Base-by-base conservation (phyloP, 1,140 invertebrate genomes). In the Cephus cinctus region DNA sequence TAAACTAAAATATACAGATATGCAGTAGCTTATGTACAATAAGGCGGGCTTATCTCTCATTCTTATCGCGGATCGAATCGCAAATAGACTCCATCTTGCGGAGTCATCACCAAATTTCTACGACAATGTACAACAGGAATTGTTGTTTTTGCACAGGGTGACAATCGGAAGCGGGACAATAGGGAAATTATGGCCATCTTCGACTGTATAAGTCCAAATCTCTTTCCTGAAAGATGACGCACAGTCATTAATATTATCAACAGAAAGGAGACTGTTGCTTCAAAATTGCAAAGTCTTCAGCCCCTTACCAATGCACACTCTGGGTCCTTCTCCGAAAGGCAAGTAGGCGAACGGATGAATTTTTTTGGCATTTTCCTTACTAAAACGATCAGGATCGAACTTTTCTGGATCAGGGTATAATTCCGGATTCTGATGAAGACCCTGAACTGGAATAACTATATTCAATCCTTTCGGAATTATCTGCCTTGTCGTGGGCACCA, bases 351-450 rank as follows among this genome's bases (percentile, higher is more conserved):
- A 78, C 0, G 72, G 72, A 32, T 67, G 54, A 34, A 69, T 59
- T 11, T 65, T 61, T 2, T 52, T 56, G 50, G 69, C 73, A 31
- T 74, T 63, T 49, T 78, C 67, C 4, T 60, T 47, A 30, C 71
- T 54, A 57, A 86, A 86, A 38, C 83, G 61, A 21, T 83, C 78
- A 0, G 84, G 84, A 59, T 85, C 73, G 58, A 84, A 87, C 23
- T 61, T 63, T 8, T 81, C 73, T 4, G 84, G 83, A 45, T 85
- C 71, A n/a, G 80, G 75, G 52, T 72, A 86, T 42, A 71, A 66
- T 22, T 78, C 54, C 4, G 71, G 60, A 57, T 84, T 72, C 1
- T 41, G 38, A 9, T 73, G 71, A 12, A 73, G 14, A 2, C 50
- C 56, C n/a, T 47, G 39, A 1, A 63, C 23, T 20, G 70, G 53